Base-by-base conservation (phyloP, 2,797 vertebrate genomes). In the Ptychobarbus kaznakovi region DNA sequence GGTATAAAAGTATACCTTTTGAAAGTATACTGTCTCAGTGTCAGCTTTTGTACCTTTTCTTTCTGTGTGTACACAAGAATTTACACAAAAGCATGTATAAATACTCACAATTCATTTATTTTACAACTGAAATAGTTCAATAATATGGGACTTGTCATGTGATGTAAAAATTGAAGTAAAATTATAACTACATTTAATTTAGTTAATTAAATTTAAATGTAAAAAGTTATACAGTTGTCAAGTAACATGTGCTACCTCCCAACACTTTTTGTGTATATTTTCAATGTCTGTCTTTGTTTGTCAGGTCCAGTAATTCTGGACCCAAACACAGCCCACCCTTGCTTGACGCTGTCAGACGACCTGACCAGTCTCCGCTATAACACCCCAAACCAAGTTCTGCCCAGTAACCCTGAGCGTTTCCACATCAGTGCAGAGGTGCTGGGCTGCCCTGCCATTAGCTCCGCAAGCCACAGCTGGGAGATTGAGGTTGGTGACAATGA, bases 321-420 rank as follows among this genome's bases (percentile, higher is more conserved):
- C 88, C 93, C 94, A 87, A 95, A 95, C 90, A 94, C 95, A 80
- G 94, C 95, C 63, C 95, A 95, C 90, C 95, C 95, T 22, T 93
- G 92, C 85, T 93, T 95, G 89, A 90, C 92, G 88, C 92, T 96
- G 88, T 96, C 94, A 0, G 92, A 93, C 6, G 91, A 95, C 84
- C 92, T 95, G 74, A 94, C 94, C 86, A 93, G 93, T 90, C 85
- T 95, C 53, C 91, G 89, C 44, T 94, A 95, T 87, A 90, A 86
- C 32, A 90, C 89, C 88, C 85, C 87, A 81, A 72, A 84, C 25
- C 78, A 61, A 46, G 22, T 70, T 85, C 93, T 92, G 75, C 94
- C 94, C 6, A 92, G 93, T 91, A 95, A 93, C 91, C 93, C 94
- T 0, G 95, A 95, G 89, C 95, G 95, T 82, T 95, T 96, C 90